Base-by-base conservation (phyloP, 1,140 invertebrate species). In the Drosophila repletoides region DNA sequence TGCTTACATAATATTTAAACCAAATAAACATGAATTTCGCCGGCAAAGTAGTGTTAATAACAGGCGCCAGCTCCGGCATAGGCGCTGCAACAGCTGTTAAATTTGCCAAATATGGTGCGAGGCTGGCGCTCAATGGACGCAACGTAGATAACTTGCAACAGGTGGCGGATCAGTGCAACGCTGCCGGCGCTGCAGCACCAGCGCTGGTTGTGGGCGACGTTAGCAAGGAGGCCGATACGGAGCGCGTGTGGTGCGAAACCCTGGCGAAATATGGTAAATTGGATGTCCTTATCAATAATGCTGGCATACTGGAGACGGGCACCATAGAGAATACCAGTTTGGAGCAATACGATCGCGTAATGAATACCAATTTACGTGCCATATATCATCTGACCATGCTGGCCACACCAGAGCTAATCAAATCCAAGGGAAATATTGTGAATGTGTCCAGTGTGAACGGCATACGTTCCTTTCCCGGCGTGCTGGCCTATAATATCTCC, bases 361-460 rank as follows among this genome's bases (percentile, higher is more conserved):
- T 98, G 92, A 95, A 96, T 72, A 92, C 95, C 12, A 98, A 98
- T 91, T 94, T 98, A 1, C 93, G 95, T 41, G 93, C 96, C 17
- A 91, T 97, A 10, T 98, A 96, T 89, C 94, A 97, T 58, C 87
- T 98, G 53, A 97, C 95, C 0, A 95, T 95, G 93, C 80, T 98
- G 34, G 95, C 96, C 26, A 94, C 96, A 0, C 97, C 97, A 1
- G 93, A 97, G 90, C 91, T 99, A 5, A 91, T 96, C 1, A 93
- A 95, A 89, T 93, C 94, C 0, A 95, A 97, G 91, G 97, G 96
- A 14, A 95, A 94, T 71, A 95, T 98, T 55, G 95, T 98, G 0
- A 98, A 98, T 90, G 94, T 98, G 0, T 98, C 96, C 3, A 98
- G 97, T 89, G 95, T 98, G 0, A 95, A 94, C 83, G 97, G 96